These are phyloP conservation scores for Oncorhynchus kisutch DNA, from an alignment of 2,113 vertebrate species.

Conservation along the genomic window DNA sequence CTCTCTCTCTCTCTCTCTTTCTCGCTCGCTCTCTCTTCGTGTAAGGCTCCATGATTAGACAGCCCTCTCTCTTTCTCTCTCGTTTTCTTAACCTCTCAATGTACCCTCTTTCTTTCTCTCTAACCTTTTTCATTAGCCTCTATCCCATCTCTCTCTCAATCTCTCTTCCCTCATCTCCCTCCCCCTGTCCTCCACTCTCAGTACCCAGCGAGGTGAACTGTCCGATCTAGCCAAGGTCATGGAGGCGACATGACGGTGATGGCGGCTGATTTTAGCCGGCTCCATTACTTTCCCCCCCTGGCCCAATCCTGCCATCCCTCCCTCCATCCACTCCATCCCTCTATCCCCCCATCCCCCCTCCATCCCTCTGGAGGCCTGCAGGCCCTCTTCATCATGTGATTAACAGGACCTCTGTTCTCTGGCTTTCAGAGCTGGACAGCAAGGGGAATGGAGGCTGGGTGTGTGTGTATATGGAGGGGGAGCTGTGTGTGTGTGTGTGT, in stretches of 20 bases:
- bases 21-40: not conserved
- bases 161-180: not conserved
- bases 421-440: constrained; percentile 25
- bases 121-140: not conserved
- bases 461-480: not conserved
- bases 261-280: constrained; percentile 50
- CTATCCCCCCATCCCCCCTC: no score
- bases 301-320: not conserved
- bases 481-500: not conserved
- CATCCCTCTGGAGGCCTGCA: not conserved
- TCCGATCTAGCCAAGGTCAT: constrained; percentile 52
- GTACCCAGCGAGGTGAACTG: constrained; percentile 43
- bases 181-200: not conserved
- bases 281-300: constrained; percentile 46
- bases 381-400: constrained; percentile 12
- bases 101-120: not conserved
- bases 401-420: constrained; percentile 11
- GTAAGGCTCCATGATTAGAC: not conserved
- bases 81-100: not conserved
- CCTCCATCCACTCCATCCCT: not conserved
- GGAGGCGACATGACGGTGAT: constrained; percentile 60
- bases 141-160: not conserved
- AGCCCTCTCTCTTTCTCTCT: not conserved
- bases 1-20: not conserved
- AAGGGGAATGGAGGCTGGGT: not conserved